phyloP scores from a whole-genome alignment of 2,797 vertebrate genomes.

The Anguilla anguilla region DNA sequence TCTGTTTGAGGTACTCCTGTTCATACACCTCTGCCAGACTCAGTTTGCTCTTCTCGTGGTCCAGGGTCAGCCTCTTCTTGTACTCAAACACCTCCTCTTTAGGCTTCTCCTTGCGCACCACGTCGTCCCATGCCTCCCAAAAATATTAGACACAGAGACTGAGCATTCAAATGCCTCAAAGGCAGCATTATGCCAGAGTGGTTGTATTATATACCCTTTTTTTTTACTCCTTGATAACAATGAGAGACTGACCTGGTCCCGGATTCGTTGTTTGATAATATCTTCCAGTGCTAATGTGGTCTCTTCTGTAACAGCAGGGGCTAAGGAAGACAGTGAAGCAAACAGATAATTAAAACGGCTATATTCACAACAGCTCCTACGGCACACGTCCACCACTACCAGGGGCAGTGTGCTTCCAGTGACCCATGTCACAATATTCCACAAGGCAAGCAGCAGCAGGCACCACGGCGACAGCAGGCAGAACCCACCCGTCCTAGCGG shows the following conservation, averaged over 20 bases:
- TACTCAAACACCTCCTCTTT: conserved; percentile 92
- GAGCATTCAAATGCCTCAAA: background rate
- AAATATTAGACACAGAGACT: background rate
- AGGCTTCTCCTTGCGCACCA: conserved; percentile 92
- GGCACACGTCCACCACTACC: rapidly evolving
- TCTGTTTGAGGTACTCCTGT: conserved; percentile 90
- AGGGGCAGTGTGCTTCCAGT: background rate
- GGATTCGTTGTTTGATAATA: conserved; percentile 94
- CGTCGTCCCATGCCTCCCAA: conserved; percentile 90
- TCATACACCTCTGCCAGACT: conserved; percentile 96
- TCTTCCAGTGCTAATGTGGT: conserved; percentile 93
- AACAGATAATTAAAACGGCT: background rate
- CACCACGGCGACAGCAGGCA: background rate
- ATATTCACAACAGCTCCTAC: background rate
- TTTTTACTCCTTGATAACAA: background rate
- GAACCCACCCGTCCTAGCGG: conserved; percentile 78
- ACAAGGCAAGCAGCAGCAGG: background rate
- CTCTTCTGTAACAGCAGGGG: conserved; percentile 91
- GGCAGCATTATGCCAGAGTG: background rate
- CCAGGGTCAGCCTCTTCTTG: conserved; percentile 90
- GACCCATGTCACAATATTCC: background rate
- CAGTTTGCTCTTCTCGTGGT: conserved; percentile 96
- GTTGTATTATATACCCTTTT: background rate
- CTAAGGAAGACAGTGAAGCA: conserved; percentile 58
- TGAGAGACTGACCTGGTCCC: conserved; percentile 82